Conservation (phyloP, 2,113 vertebrate genomes). For the Myocastor coypus region DNA sequence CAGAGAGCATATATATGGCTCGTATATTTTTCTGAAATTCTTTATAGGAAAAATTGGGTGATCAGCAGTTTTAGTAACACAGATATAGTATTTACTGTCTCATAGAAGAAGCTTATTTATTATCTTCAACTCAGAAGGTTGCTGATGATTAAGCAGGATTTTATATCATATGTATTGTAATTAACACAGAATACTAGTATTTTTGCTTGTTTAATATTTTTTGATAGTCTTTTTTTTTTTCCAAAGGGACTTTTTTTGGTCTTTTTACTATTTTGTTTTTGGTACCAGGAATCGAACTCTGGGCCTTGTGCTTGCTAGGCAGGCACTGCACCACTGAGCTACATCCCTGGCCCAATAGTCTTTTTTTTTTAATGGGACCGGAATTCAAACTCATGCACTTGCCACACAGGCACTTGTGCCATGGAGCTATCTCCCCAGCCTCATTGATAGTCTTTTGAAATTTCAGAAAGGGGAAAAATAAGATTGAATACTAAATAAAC, state of each 20-base stretch:
- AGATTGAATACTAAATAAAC: background rate
- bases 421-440: too few species aligned
- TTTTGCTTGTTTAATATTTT: background rate
- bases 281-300: too few species aligned
- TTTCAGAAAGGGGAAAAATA: slow-evolving; percentile 36
- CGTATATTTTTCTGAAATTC: background rate
- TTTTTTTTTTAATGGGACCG: too few species aligned
- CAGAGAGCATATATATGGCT: background rate
- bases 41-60: background rate
- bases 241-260: too few species aligned
- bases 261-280: too few species aligned
- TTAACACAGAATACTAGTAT: background rate
- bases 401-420: too few species aligned
- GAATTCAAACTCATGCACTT: too few species aligned
- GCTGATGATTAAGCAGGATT: slow-evolving; percentile 25
- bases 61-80: background rate
- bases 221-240: background rate
- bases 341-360: too few species aligned
- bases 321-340: too few species aligned
- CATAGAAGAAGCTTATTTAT: background rate
- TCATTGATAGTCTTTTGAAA: background rate
- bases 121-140: background rate
- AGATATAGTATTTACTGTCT: background rate
- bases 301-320: too few species aligned
- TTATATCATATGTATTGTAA: background rate